Evolutionary conservation across 2,113 vertebrate species (phyloP).

Genomic region (Pseudopipra pipra): DNA sequence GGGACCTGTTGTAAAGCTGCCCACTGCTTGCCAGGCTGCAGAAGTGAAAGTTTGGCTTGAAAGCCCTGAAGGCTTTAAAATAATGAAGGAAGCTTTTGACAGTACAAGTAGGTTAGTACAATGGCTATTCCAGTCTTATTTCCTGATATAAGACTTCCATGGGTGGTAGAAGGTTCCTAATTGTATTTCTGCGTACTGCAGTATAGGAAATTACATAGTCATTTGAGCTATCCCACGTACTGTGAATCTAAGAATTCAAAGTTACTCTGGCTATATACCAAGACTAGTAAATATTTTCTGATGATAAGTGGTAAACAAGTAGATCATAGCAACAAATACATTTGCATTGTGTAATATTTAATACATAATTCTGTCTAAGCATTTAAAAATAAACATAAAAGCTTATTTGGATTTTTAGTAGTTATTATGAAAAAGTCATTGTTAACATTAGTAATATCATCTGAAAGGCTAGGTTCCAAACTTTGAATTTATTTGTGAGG

Average conservation of each 20-base stretch:
- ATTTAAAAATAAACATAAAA: not conserved
- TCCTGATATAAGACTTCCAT: not conserved
- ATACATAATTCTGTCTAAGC: not conserved
- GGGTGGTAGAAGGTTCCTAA: not conserved
- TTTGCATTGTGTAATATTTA: not conserved
- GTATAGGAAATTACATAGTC: not conserved
- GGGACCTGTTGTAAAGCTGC: conserved; percentile 89
- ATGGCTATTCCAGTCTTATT: not conserved
- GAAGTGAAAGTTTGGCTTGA: conserved; percentile 93
- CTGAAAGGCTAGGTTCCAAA: not conserved
- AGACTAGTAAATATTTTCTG: not conserved
- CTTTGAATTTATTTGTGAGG: not conserved
- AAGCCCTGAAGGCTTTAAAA: conserved; percentile 81
- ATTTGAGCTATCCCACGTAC: not conserved
- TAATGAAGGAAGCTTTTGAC: conserved; percentile 89
- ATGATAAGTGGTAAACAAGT: not conserved
- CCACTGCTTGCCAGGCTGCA: conserved; percentile 87
- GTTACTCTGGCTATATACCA: not conserved
- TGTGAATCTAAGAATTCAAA: not conserved
- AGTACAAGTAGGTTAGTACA: conserved; percentile 86
- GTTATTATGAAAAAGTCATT: not conserved
- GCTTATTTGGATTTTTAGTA: not conserved
- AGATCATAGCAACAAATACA: not conserved
- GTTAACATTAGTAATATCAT: not conserved
- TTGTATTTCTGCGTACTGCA: not conserved